Evolutionary conservation across 1,140 invertebrate genomes (phyloP), one percentile per base, ranked within the genome.

Genomic region (Drosophila cardini): DNA sequence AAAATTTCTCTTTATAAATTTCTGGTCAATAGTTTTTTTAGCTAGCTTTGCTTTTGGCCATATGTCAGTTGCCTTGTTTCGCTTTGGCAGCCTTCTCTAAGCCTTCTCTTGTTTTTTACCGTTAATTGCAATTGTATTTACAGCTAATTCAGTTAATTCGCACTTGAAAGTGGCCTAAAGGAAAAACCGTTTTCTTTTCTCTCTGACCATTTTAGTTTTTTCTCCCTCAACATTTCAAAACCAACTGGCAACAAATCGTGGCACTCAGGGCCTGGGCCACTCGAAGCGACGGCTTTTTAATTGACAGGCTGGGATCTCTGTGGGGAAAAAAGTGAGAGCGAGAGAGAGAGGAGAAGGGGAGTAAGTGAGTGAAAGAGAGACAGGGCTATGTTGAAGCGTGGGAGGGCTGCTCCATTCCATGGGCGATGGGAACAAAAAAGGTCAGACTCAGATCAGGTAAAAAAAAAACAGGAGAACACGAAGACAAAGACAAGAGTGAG

Each of bases 131-230:
- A 65, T 68, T 50, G 65, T 77, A 71, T 80, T 85, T 71, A 80
- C 77, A 77, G 78, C 63, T 86, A 86, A 85, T 85, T 86, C 78
- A 67, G 52, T 85, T 85, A 85, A 85, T 80, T 85, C 82, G 81
- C 81, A 75, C 82, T 85, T 63, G 70, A 84, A 79, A 76, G 73
- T 61, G 48, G 73, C 62, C 63, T 42, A 76, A 60, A 72, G 67
- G 61, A 67, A 65, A 80, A 70, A 26, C 42, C 30, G 72, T 52
- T 72, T 64, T 69, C 45, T 64, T 76, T 67, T 58, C 50, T 74
- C 58, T 13, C 3, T 30, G 13, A 16, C n/a, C 34, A 42, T 53
- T 61, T 34, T n/a, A n/a, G n/a, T n/a, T n/a, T 42, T 11, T 56
- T 46, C 32, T 16, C 4, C n/a, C 34, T 60, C 46, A 11, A 7